Evolutionary conservation across 2,797 vertebrate species (phyloP).

Genomic region (Sebastiscus tertius): DNA sequence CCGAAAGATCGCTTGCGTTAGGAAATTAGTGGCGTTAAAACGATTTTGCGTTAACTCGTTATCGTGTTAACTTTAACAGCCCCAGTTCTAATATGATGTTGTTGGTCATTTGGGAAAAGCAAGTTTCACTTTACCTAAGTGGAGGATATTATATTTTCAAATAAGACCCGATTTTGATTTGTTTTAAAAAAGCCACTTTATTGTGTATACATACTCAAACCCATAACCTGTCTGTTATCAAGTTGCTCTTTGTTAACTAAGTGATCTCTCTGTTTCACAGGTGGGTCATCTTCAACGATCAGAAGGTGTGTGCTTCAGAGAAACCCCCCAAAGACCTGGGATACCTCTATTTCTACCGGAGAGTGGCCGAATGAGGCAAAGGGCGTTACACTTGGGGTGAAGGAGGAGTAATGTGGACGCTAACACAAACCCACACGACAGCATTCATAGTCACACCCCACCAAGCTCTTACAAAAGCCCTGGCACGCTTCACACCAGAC

Average conservation of each 20-base stretch:
- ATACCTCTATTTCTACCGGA: slow-evolving; percentile 98
- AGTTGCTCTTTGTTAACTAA: not conserved
- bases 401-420: slow-evolving; percentile 33
- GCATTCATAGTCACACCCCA: slow-evolving; percentile 51
- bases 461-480: slow-evolving; percentile 68
- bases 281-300: slow-evolving; percentile 99
- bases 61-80: too few species aligned
- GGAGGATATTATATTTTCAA: not conserved
- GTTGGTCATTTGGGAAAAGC: not conserved
- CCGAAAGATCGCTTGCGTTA: too few species aligned
- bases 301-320: slow-evolving; percentile 98
- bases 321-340: slow-evolving; percentile 99
- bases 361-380: slow-evolving; percentile 88
- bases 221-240: not conserved
- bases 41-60: too few species aligned
- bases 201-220: not conserved
- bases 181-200: not conserved
- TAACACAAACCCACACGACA: slow-evolving; percentile 44
- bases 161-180: not conserved
- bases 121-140: not conserved
- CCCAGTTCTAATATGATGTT: not conserved
- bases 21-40: too few species aligned
- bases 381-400: not conserved
- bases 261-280: slow-evolving; percentile 68
- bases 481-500: slow-evolving; percentile 68